Evolutionary conservation across 2,888 invertebrate species (phyloP).

Genomic region (Noctua comes): DNA sequence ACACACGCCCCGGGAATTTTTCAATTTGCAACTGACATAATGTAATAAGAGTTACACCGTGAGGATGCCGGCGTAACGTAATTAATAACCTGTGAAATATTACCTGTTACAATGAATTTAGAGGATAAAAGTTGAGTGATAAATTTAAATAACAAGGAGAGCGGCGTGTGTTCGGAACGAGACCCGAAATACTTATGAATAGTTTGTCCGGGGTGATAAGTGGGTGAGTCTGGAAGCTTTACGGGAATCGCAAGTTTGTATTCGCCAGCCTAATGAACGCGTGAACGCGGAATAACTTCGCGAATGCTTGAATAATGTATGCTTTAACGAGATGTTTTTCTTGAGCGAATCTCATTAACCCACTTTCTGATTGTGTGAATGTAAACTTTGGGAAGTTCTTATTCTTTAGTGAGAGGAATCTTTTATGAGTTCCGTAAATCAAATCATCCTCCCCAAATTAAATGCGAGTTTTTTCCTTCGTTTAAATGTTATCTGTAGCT

Average conservation of each 20-base stretch:
- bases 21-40: constrained; percentile 90
- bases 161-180: constrained; percentile 74
- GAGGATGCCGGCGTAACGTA: constrained; percentile 88
- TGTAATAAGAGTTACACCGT: constrained; percentile 90
- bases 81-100: constrained; percentile 90
- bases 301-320: constrained; percentile 90
- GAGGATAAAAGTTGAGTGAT: constrained; percentile 90
- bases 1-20: constrained; percentile 90
- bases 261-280: constrained; percentile 88
- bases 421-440: constrained; percentile 84
- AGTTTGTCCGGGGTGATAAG: constrained; percentile 87
- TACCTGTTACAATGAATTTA: constrained; percentile 90
- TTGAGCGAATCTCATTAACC: constrained; percentile 90
- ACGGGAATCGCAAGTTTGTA: constrained; percentile 86
- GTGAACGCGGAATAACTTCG: constrained; percentile 89
- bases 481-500: constrained; percentile 49
- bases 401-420: constrained; percentile 83
- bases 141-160: constrained; percentile 89
- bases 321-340: constrained; percentile 90
- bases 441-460: constrained; percentile 79
- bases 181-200: constrained; percentile 88
- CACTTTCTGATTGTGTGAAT: constrained; percentile 89
- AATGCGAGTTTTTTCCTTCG: constrained; percentile 65
- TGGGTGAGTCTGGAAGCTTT: constrained; percentile 81
- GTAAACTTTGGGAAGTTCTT: constrained; percentile 87